Percentiles rank a stretch among this genome's conserved stretches.
Evolutionary conservation across 2,888 invertebrate genomes (phyloP).

Genomic region (Busseola fusca): DNA sequence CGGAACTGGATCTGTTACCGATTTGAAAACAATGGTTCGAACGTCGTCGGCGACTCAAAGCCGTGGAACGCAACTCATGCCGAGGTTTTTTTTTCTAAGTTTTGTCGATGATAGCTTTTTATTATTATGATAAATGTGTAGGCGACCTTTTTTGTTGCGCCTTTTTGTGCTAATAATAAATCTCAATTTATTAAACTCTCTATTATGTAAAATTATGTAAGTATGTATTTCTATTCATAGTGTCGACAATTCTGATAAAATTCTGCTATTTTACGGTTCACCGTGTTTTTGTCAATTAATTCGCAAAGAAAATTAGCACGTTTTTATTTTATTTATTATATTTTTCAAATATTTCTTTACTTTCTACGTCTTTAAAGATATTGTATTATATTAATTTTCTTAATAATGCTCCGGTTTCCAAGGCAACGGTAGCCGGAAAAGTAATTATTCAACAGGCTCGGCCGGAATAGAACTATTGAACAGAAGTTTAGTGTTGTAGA

Average conservation of each 20-base stretch:
- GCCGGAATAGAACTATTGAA: slow-evolving; percentile 74
- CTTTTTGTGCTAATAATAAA: slow-evolving; percentile 57
- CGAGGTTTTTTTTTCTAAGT: slow-evolving; percentile 66
- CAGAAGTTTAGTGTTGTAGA: slow-evolving; percentile 78
- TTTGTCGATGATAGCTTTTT: slow-evolving; percentile 69
- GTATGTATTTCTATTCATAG: slow-evolving; percentile 43
- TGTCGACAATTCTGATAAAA: slow-evolving; percentile 43
- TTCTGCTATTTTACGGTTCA: slow-evolving; percentile 36
- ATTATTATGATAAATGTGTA: slow-evolving; percentile 67
- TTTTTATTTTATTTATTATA: neutral
- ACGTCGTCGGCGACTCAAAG: slow-evolving; percentile 79
- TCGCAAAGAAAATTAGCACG: slow-evolving; percentile 20
- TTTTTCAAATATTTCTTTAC: neutral
- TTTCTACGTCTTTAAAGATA: slow-evolving; percentile 5
- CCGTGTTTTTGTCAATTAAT: slow-evolving; percentile 30
- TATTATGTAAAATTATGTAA: slow-evolving; percentile 50
- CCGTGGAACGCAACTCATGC: slow-evolving; percentile 78
- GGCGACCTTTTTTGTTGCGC: slow-evolving; percentile 51
- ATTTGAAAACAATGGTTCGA: slow-evolving; percentile 84
- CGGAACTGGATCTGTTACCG: slow-evolving; percentile 82
- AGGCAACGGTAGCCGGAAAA: slow-evolving; percentile 72
- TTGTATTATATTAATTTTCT: slow-evolving; percentile 28
- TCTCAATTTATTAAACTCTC: slow-evolving; percentile 55
- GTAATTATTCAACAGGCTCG: slow-evolving; percentile 76
- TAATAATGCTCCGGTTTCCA: slow-evolving; percentile 50